A percentile compares a stretch with the other conserved stretches of the same genome.
phyloP scores from a whole-genome alignment of 92 coral and sea anemone genomes.

The Blastomussa wellsi region DNA sequence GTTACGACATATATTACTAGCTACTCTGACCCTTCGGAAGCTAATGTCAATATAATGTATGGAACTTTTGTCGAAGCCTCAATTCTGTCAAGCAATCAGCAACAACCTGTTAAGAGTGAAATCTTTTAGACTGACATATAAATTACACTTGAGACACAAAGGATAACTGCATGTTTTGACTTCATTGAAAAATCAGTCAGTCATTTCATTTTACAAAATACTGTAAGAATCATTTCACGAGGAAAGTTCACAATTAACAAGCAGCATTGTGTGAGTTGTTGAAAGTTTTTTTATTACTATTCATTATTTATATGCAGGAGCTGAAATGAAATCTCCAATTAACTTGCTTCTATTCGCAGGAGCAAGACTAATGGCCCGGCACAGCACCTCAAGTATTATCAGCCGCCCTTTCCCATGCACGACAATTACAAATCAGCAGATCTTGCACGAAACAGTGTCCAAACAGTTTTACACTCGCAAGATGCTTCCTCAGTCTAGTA shows the following conservation, averaged over 20 bases:
- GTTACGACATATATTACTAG: no score
- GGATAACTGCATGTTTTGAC: constrained; percentile 1
- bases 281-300: neutral
- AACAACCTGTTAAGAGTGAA: neutral
- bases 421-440: neutral
- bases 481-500: neutral
- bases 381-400: neutral
- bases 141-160: constrained; percentile 4
- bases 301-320: neutral
- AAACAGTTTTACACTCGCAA: neutral
- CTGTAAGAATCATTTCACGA: no score
- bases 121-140: neutral
- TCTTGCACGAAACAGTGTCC: neutral
- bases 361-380: neutral
- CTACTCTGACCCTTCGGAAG: no score
- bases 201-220: neutral
- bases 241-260: no score
- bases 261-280: neutral
- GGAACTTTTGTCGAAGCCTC: neutral
- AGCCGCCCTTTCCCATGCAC: neutral
- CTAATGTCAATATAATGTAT: neutral
- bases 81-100: neutral
- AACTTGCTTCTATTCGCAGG: neutral
- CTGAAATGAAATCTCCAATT: neutral
- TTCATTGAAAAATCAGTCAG: neutral